These are phyloP conservation scores for Drosophila limbata DNA, from an alignment of 2,888 invertebrate genomes.

Conservation along the genomic window DNA sequence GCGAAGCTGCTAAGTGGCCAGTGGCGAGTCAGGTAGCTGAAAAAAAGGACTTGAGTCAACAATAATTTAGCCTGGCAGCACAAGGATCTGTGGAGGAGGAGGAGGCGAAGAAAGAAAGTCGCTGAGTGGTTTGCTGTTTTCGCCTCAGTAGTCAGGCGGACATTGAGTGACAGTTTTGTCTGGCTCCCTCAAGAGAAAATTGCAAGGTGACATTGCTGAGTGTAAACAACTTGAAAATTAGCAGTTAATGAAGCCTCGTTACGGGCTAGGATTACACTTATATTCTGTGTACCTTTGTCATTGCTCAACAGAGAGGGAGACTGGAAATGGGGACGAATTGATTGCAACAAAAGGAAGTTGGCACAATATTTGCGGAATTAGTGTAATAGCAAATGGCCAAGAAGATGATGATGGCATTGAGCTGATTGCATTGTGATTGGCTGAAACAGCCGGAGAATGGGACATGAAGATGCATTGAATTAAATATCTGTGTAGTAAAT, in stretches of 20 bases:
- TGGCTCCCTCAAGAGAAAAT: slow-evolving; percentile 43
- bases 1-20: slow-evolving; percentile 65
- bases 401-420: slow-evolving; percentile 40
- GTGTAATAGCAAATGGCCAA: slow-evolving; percentile 55
- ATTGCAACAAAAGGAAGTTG: slow-evolving; percentile 61
- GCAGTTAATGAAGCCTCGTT: slow-evolving; percentile 78
- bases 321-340: slow-evolving; percentile 42
- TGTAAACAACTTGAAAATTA: slow-evolving; percentile 81
- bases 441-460: neutral
- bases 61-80: slow-evolving; percentile 69
- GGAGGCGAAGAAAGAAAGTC: neutral
- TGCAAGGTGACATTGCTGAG: slow-evolving; percentile 63
- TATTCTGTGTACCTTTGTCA: slow-evolving; percentile 9
- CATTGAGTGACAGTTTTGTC: slow-evolving; percentile 72
- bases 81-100: slow-evolving; percentile 1
- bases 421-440: slow-evolving; percentile 46
- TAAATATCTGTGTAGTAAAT: neutral
- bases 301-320: slow-evolving; percentile 29
- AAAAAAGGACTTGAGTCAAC: slow-evolving; percentile 74
- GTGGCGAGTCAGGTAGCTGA: slow-evolving; percentile 28
- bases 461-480: neutral
- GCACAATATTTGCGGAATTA: slow-evolving; percentile 72
- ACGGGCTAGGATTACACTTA: slow-evolving; percentile 31
- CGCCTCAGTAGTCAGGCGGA: slow-evolving; percentile 59
- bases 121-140: slow-evolving; percentile 38